Conservation (phyloP, 2,888 invertebrate species). For the Candidula unifasciata region DNA sequence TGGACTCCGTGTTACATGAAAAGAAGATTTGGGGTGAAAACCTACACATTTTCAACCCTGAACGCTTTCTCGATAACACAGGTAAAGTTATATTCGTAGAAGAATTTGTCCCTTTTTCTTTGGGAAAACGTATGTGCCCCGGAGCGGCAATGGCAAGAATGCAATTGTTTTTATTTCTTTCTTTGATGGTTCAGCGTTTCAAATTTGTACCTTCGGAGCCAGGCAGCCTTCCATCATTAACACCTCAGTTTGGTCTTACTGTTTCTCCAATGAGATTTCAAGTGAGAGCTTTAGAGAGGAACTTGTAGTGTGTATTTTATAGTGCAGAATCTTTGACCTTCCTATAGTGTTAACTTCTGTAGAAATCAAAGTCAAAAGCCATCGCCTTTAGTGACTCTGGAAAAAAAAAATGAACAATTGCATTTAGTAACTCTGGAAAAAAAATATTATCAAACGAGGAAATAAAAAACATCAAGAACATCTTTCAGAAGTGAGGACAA, state of each 20-base stretch:
- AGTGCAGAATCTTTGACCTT: too few species aligned
- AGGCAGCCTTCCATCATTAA: neutral
- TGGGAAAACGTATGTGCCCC: conserved; percentile 23
- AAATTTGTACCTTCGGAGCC: neutral
- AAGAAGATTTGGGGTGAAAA: conserved; percentile 10
- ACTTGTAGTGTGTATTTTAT: neutral
- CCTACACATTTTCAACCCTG: conserved; percentile 1
- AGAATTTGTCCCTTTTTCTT: conserved; percentile 26
- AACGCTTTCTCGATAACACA: conserved; percentile 11
- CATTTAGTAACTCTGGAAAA: too few species aligned
- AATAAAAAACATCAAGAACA: too few species aligned
- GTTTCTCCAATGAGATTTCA: neutral
- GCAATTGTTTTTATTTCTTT: neutral
- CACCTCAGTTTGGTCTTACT: neutral
- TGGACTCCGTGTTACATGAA: conserved; percentile 14
- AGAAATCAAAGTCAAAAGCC: too few species aligned
- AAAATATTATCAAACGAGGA: too few species aligned
- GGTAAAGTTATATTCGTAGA: neutral
- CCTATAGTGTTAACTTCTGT: too few species aligned
- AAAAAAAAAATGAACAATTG: too few species aligned
- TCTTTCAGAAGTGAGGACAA: too few species aligned
- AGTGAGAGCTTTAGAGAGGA: conserved; percentile 13
- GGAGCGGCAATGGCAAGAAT: conserved; percentile 16
- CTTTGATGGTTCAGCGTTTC: conserved; percentile 30
- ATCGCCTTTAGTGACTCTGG: too few species aligned